Base-by-base conservation (phyloP, 30 jellyfish, hydroid and myxozoan genomes). In the Catostylus mosaicus region DNA sequence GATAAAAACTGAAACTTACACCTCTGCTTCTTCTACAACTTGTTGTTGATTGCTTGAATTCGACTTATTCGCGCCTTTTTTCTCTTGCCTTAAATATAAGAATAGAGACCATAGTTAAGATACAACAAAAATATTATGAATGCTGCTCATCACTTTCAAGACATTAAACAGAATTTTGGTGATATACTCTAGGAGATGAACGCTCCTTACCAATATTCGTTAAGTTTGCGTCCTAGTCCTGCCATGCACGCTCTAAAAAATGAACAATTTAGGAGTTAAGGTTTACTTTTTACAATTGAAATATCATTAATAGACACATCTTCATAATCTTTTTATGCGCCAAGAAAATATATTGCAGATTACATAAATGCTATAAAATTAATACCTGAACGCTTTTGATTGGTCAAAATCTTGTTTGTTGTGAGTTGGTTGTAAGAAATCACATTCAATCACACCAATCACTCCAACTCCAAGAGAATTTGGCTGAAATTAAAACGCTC, bases 351-450 rank as follows among this genome's bases (percentile, higher is more conserved):
- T n/a, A n/a, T n/a, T n/a, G n/a, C n/a, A n/a, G n/a, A n/a, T n/a
- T n/a, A n/a, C n/a, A n/a, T n/a, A n/a, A n/a, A n/a, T n/a, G n/a
- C n/a, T n/a, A 61, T 2, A 9, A 12, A 38, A 50, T 27, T 69
- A 78, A 35, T 65, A 87, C 91, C 98, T 94, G 82, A 87, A 92
- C 18, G 91, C 87, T 40, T 85, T 88, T 43, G 98, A 80, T 66
- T 92, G 91, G 70, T 92, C 98, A 75, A 92, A 92, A 63, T 92
- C 98, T 61, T 92, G 98, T 57, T 92, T 92, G 89, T 92, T 92
- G 84, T 92, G 98, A 12, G 98, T 92, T 45, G 98, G 98, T 70
- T 92, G 98, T 67, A 92, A 72, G 82, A 66, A 92, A 73, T 80
- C 90, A 35, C 98, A 92, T 72, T 92, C 98, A 65, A 92, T 92